Evolutionary conservation across 2,888 invertebrate species (phyloP).

Genomic region (Epistrophe eligans): DNA sequence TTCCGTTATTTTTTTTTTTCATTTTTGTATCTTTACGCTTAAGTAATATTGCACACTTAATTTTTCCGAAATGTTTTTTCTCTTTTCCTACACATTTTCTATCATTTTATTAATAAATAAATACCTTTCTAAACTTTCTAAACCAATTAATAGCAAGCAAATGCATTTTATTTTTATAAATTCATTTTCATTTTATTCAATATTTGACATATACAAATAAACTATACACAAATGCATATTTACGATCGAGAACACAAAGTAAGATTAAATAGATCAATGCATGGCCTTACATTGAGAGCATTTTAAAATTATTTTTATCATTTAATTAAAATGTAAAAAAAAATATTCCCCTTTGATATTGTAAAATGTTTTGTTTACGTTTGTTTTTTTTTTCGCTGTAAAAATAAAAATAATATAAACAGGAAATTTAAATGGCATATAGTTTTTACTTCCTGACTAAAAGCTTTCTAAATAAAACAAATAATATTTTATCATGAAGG

Average conservation of each 20-base stretch:
- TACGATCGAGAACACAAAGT: constrained; percentile 41
- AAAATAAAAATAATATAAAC: constrained; percentile 1
- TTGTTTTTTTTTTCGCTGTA: constrained; percentile 11
- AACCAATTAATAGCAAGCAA: not conserved
- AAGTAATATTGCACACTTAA: too few species aligned
- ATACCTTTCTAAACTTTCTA: not conserved
- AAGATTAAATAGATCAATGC: constrained; percentile 66
- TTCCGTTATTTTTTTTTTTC: too few species aligned
- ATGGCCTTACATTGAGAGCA: constrained; percentile 69
- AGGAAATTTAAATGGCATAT: constrained; percentile 50
- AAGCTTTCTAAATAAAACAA: constrained; percentile 30
- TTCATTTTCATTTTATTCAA: constrained; percentile 18
- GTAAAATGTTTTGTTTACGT: constrained; percentile 25
- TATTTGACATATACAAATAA: constrained; percentile 46
- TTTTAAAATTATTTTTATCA: constrained; percentile 50
- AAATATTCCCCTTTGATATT: constrained; percentile 36
- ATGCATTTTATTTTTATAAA: not conserved
- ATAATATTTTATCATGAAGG: constrained; percentile 26
- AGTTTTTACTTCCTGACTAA: constrained; percentile 37
- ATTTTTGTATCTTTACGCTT: too few species aligned
- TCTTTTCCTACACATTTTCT: too few species aligned
- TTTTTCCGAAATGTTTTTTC: too few species aligned
- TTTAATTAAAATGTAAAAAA: constrained; percentile 32
- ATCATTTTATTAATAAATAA: too few species aligned
- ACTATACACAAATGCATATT: constrained; percentile 27